Evolutionary conservation across 2,888 invertebrate genomes (phyloP), one percentile per base, ranked within the genome.

Genomic region (Stictocephala bisonia): DNA sequence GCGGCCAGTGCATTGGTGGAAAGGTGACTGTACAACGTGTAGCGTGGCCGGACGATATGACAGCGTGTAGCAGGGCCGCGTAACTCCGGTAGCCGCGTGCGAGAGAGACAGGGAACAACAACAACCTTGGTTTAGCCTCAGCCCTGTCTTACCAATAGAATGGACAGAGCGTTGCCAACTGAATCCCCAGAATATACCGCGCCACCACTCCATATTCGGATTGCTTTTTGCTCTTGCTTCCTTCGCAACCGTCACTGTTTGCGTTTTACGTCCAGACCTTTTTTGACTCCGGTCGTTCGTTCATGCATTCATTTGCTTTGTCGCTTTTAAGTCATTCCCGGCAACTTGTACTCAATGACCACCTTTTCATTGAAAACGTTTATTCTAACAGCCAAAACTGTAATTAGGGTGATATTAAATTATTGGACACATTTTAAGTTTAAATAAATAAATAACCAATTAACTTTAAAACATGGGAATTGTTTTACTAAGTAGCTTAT

Each of bases 11-110:
- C 51, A 22, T 15, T 24, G 20, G 58, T 24, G 58, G 1, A 15
- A 15, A 2, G 6, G 22, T 35, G 35, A 31, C 20, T n/a, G n/a
- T n/a, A 22, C 69, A 26, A 11, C 69, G 53, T 69, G 69, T 69
- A 69, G 35, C 44, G 48, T n/a, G 70, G 58, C 48, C 44, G 13
- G 58, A 29, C 26, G 24, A 44, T 26, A 24, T 58, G 15, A 29
- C 44, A 13, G 15, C 64, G 64, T n/a, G 70, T 58, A 71, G 70
- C 58, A 41, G 58, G 72, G 70, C 56, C 70, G 70, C 58, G 70
- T 71, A 71, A 71, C 70, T 58, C 70, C 70, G 70, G 70, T 56
- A 71, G 70, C 70, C 58, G 70, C 26, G 60, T 29, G 60, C 6
- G 68, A 41, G 58, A 58, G 70, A 44, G 68, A 35, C 35, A 40